Conservation (phyloP, 1,140 invertebrate species). For the Tetramorium alpestre region DNA sequence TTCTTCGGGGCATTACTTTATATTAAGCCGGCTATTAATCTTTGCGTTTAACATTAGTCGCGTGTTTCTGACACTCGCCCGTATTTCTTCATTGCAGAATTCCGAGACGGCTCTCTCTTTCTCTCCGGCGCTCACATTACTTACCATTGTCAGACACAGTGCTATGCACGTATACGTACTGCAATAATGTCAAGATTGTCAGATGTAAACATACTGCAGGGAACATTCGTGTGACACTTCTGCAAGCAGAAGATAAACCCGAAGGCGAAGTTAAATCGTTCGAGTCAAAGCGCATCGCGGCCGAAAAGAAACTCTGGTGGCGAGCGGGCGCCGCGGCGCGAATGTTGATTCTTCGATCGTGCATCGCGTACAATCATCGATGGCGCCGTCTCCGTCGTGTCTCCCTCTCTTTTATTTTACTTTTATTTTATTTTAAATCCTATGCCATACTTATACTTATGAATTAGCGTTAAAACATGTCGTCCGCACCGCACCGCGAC, state of each 20-base stretch:
- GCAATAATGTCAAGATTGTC: neutral
- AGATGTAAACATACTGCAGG: conserved; percentile 3
- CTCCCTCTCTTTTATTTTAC: neutral
- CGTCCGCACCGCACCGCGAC: conserved; percentile 21
- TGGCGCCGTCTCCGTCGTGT: neutral
- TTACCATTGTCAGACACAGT: neutral
- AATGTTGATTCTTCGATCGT: conserved; percentile 3
- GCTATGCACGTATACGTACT: neutral
- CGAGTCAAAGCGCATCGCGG: conserved; percentile 50
- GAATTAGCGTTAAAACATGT: conserved; percentile 15
- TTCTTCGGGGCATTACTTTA: neutral
- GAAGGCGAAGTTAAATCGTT: neutral
- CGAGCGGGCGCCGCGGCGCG: conserved; percentile 29
- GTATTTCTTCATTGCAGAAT: neutral
- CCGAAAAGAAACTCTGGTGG: conserved; percentile 7
- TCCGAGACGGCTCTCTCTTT: neutral
- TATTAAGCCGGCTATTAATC: conserved; percentile 9
- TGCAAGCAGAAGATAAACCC: neutral
- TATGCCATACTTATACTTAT: conserved; percentile 26
- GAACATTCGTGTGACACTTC: conserved; percentile 7
- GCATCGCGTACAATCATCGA: neutral
- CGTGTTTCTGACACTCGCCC: neutral
- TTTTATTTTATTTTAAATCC: conserved; percentile 20
- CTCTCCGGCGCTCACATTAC: neutral
- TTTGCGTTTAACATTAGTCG: conserved; percentile 23